phyloP scores from a whole-genome alignment of 1,140 invertebrate genomes.

The Branchinecta lindahli region DNA sequence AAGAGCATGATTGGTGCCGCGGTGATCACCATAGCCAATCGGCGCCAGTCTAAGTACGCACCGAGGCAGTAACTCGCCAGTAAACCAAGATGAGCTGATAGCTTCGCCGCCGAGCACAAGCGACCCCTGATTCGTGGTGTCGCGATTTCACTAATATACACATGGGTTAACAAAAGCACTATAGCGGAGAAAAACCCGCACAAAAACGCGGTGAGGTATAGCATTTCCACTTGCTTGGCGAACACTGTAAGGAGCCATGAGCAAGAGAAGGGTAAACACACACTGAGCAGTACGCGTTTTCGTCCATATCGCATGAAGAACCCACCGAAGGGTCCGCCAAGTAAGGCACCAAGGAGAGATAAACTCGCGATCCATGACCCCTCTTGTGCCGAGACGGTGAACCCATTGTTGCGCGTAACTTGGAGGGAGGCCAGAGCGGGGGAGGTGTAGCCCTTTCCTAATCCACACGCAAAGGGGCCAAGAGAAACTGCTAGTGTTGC shows the following conservation, averaged over 20 bases:
- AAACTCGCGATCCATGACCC: conserved; percentile 66
- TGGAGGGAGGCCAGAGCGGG: conserved; percentile 65
- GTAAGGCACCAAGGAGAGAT: conserved; percentile 51
- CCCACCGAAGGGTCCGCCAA: conserved; percentile 56
- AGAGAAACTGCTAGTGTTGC: conserved; percentile 61
- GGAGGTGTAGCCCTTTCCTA: conserved; percentile 67
- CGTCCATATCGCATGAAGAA: conserved; percentile 53
- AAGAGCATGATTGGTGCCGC: conserved; percentile 41
- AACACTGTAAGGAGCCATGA: conserved; percentile 59
- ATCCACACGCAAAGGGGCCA: conserved; percentile 58
- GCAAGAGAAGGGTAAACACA: conserved; percentile 50
- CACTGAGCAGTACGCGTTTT: conserved; percentile 45
- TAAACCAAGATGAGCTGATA: conserved; percentile 59
- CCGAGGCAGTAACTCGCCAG: conserved; percentile 63
- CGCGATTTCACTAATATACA: conserved; percentile 80
- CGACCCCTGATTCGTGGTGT: conserved; percentile 66
- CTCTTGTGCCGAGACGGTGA: conserved; percentile 47
- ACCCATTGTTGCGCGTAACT: conserved; percentile 31
- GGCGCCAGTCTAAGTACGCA: conserved; percentile 60
- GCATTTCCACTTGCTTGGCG: conserved; percentile 52
- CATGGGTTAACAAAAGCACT: conserved; percentile 57
- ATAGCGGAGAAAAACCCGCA: conserved; percentile 63
- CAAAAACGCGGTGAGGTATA: conserved; percentile 57
- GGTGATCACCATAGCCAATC: conserved; percentile 55
- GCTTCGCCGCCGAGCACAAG: conserved; percentile 63